Evolutionary conservation across 2,888 invertebrate species (phyloP), one percentile per base, ranked within the genome.

Genomic region (Willowsia nigromaculata): DNA sequence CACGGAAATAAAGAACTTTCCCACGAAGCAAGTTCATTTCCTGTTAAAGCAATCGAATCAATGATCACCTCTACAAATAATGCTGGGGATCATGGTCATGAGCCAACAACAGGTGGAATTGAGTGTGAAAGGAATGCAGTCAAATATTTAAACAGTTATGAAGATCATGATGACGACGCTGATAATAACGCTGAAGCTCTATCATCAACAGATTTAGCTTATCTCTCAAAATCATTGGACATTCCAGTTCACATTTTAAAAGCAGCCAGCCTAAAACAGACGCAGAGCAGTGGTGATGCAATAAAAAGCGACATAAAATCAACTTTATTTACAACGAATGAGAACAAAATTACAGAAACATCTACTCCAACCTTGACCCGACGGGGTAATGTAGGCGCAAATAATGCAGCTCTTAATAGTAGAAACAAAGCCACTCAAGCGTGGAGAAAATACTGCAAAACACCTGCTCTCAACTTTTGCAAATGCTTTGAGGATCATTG

Each of bases 401-500:
- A 25, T 27, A 27, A 27, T 59, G 15, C 33, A 3, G 68, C 4
- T 25, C 56, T 25, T 13, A 56, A 56, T 15, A 56, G 47, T 43
- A 82, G 59, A n/a, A n/a, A n/a, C 25, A 78, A 27, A 18, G 30
- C 53, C 47, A n/a, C 62, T 37, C 65, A 84, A 37, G 56, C 80
- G 47, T 87, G 90, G 87, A 80, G 22, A 74, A 87, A 82, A 30
- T 53, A 76, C 59, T 84, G 59, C 74, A 59, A 84, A 78, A 86
- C 76, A 59, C 74, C 88, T 85, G 82, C 84, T 53, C 50, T 92
- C 50, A 84, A 83, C 2, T 33, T 91, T 80, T 92, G 92, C 85
- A 89, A 81, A 88, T 92, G 92, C 65, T 87, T 90, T 18, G 89
- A 90, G 7, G 92, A 92, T 78, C 91, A 91, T 30, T 92, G 92